These are phyloP conservation scores for Torymus tubicola DNA, from an alignment of 2,888 invertebrate species.

Conservation along the genomic window DNA sequence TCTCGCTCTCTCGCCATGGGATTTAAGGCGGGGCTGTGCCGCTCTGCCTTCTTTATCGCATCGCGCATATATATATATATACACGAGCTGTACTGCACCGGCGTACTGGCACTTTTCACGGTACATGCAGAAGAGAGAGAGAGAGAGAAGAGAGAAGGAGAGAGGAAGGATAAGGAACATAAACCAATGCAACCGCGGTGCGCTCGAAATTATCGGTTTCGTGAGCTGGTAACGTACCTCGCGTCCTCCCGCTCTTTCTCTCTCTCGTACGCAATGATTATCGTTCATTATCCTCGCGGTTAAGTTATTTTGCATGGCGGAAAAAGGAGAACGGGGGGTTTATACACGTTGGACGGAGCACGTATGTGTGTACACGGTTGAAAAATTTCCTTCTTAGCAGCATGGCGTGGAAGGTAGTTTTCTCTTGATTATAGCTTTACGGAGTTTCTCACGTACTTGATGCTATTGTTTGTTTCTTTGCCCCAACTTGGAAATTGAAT, in stretches of 20 bases:
- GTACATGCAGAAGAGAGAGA: too few species aligned
- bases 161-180: conserved; percentile 41
- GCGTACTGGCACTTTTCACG: conserved; percentile 35
- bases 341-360: neutral
- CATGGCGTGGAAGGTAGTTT: neutral
- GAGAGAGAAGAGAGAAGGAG: conserved; percentile 6
- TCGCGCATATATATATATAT: too few species aligned
- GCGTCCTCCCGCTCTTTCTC: neutral
- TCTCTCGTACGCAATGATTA: conserved; percentile 41
- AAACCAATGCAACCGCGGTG: conserved; percentile 46
- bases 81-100: neutral
- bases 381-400: conserved; percentile 15
- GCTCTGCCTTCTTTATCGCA: conserved; percentile 52
- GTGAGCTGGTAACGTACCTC: neutral
- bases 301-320: conserved; percentile 44
- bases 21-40: conserved; percentile 58
- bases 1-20: conserved; percentile 39
- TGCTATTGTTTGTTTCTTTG: conserved; percentile 46
- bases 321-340: neutral
- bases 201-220: conserved; percentile 54
- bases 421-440: conserved; percentile 44
- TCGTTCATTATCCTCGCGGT: conserved; percentile 53
- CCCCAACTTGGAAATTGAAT: too few species aligned
- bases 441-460: conserved; percentile 47
- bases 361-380: neutral